phyloP scores from a whole-genome alignment of 2,888 invertebrate species.

The Tetrapedia diversipes region DNA sequence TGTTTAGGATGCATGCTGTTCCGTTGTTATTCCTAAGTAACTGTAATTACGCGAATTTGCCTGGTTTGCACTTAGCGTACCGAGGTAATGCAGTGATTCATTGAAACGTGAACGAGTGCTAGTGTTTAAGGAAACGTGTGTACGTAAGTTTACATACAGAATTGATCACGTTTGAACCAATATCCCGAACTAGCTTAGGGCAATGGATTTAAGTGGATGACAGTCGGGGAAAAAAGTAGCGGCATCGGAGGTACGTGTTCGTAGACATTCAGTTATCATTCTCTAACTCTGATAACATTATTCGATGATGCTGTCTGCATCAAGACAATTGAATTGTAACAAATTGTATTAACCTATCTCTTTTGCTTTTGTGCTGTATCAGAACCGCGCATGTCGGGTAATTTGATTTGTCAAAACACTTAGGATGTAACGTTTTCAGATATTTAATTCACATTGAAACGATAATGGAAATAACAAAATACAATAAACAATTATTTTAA shows the following conservation, averaged over 20 bases:
- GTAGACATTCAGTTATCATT: not conserved
- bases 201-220: slow-evolving; percentile 59
- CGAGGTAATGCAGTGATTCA: slow-evolving; percentile 30
- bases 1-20: slow-evolving; percentile 58
- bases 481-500: not conserved
- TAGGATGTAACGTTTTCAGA: not conserved
- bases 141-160: slow-evolving; percentile 11
- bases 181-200: slow-evolving; percentile 6
- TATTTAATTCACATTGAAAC: not conserved
- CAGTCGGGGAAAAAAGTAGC: slow-evolving; percentile 34
- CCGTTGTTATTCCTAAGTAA: slow-evolving; percentile 42
- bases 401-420: not conserved
- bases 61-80: slow-evolving; percentile 23
- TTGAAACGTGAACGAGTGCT: slow-evolving; percentile 22
- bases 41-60: slow-evolving; percentile 56
- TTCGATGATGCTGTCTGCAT: not conserved
- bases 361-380: slow-evolving; percentile 17
- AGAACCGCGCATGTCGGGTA: slow-evolving; percentile 1
- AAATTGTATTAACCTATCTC: slow-evolving; percentile 26
- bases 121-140: not conserved
- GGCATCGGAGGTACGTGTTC: slow-evolving; percentile 38
- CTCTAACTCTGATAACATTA: not conserved
- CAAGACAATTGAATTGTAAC: not conserved
- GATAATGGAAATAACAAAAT: not conserved
- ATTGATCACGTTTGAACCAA: slow-evolving; percentile 15